Base-by-base conservation (phyloP, 2,113 vertebrate species). In the Delphinapterus leucas region DNA sequence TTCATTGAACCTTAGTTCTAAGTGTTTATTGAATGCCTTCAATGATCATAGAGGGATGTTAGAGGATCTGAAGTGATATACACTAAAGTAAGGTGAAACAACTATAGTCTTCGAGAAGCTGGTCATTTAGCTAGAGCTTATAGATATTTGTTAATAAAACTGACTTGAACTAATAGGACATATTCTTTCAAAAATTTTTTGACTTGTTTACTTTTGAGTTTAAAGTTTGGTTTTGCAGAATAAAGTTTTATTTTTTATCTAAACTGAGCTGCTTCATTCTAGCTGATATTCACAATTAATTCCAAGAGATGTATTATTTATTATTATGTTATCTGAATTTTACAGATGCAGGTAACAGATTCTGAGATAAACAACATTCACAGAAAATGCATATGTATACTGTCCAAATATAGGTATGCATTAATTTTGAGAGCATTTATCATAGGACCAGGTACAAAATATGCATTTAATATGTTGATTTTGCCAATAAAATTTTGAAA, bases 211-310 rank as follows among this genome's bases (percentile, higher is more conserved):
- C 18, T 70, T 92, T 81, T 5, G 3, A 6, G 11, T 60, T 95
- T 91, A 84, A 73, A 81, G 18, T 74, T 80, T 82, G 26, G 20
- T 90, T 96, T 90, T 67, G 25, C 1, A 68, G 36, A 58, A 58
- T 8, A 65, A 82, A 36, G 1, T 55, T 89, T 81, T 88, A 6
- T 11, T 81, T 90, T 90, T 28, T 2, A 61, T 70, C 92, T 90
- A 92, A 83, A 2, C 5, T 23, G 8, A 85, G 15, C 4, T 86
- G 17, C 71, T 84, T 71, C 6, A 53, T 92, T 89, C 11, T 68
- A 36, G 20, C 28, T 88, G 36, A 77, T 68, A 92, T 80, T 96
- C 12, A 67, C 77, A 95, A 95, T 74, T 73, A 88, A 89, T 79
- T 85, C 17, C 13, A 89, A 82, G 2, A 73, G 1, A 58, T 63